A percentile compares a stretch with the other conserved stretches of the same genome.
phyloP scores from a whole-genome alignment of 2,888 invertebrate species.

The Scaptomyza parva region DNA sequence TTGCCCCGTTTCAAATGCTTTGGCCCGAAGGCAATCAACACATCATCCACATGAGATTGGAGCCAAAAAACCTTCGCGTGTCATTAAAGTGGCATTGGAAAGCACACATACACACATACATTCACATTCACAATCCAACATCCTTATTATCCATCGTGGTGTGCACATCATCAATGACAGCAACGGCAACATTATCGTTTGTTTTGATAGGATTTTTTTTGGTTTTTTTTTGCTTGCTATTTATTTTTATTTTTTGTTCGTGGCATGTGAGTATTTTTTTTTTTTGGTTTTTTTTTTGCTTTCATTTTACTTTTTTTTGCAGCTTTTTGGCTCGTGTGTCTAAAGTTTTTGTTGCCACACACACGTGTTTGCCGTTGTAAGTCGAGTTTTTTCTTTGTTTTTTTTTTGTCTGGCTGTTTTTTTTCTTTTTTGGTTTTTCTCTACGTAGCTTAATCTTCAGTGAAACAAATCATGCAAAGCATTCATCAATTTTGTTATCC shows the following conservation, averaged over 20 bases:
- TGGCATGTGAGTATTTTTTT: conserved; percentile 23
- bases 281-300: conserved; percentile 29
- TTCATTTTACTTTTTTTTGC: conserved; percentile 46
- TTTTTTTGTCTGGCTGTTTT: neutral
- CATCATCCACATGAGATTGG: conserved; percentile 48
- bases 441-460: conserved; percentile 39
- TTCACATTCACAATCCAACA: conserved; percentile 49
- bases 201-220: conserved; percentile 64
- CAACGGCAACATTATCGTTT: conserved; percentile 67
- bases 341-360: conserved; percentile 37
- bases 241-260: conserved; percentile 9
- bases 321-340: conserved; percentile 35
- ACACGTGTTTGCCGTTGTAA: conserved; percentile 14
- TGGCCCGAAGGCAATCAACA: conserved; percentile 63
- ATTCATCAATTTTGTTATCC: conserved; percentile 74
- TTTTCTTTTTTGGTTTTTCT: conserved; percentile 3
- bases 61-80: conserved; percentile 34
- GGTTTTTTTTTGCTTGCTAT: conserved; percentile 1
- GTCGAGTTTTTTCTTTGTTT: conserved; percentile 19
- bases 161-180: conserved; percentile 61
- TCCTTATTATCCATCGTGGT: conserved; percentile 62
- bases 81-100: conserved; percentile 60
- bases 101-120: neutral
- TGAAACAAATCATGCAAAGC: conserved; percentile 66
- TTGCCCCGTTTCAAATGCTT: neutral